Percentiles rank a stretch among this genome's conserved stretches.
Conservation (phyloP, 2,797 vertebrate species). For the Alectoris magna region DNA sequence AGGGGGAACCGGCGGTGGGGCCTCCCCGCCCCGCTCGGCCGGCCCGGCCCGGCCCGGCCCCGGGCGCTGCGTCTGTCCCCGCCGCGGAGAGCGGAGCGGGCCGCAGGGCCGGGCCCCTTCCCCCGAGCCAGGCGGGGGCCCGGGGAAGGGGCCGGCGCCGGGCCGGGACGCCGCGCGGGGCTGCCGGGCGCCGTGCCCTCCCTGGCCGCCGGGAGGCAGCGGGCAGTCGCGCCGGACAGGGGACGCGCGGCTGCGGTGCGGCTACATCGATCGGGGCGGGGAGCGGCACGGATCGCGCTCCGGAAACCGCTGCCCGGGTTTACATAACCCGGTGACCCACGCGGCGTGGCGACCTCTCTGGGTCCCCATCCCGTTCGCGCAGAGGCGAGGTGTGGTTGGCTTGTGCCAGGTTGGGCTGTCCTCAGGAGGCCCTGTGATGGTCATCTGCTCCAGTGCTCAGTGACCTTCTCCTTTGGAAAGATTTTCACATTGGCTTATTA, state of each 20-base stretch:
- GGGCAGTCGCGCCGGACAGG: background rate
- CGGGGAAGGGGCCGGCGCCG: background rate
- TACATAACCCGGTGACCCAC: background rate
- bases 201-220: background rate
- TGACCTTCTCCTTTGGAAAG: background rate
- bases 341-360: background rate
- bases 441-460: rapidly evolving
- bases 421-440: background rate
- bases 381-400: no score
- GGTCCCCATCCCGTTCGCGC: background rate
- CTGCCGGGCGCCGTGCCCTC: background rate
- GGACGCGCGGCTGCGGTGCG: background rate
- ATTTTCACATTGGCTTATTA: background rate
- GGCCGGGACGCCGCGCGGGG: background rate
- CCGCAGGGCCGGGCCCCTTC: background rate
- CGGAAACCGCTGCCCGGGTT: background rate
- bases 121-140: background rate
- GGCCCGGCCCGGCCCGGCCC: background rate
- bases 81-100: background rate
- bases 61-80: background rate
- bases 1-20: conserved; percentile 21
- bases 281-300: no score
- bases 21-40: conserved; percentile 22
- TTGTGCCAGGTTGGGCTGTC: background rate
- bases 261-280: background rate